Conservation (phyloP, 2,888 invertebrate species). For the Dysmachus trigonus region DNA sequence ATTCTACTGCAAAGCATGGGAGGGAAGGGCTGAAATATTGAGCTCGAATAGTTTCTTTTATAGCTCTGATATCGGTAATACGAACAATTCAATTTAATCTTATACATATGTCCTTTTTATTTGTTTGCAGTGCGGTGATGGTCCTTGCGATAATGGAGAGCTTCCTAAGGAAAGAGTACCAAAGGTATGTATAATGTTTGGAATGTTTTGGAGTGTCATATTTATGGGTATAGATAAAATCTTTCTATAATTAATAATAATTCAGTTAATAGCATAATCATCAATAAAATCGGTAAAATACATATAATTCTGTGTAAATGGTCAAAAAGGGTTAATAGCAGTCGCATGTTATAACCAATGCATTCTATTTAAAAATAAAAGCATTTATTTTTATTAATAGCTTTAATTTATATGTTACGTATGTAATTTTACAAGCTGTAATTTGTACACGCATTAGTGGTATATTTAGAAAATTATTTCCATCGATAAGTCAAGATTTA, state of each 20-base stretch:
- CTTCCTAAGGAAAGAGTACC: slow-evolving; percentile 62
- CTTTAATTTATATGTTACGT: background rate
- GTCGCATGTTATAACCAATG: background rate
- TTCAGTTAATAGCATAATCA: background rate
- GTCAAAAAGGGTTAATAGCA: background rate
- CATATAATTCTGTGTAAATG: background rate
- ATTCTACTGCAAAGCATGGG: too few species aligned
- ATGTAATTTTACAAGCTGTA: background rate
- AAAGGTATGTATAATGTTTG: slow-evolving; percentile 57
- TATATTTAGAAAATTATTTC: background rate
- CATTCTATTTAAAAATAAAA: background rate
- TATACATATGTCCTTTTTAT: background rate
- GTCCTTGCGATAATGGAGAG: slow-evolving; percentile 63
- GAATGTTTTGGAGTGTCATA: too few species aligned
- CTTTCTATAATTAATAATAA: background rate
- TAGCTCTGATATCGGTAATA: too few species aligned
- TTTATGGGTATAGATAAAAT: too few species aligned
- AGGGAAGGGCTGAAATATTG: too few species aligned
- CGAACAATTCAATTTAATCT: background rate
- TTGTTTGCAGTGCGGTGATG: slow-evolving; percentile 61
- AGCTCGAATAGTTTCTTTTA: too few species aligned
- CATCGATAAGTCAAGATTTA: background rate
- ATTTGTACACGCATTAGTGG: background rate
- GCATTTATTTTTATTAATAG: background rate
- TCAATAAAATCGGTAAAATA: background rate